Evolutionary conservation across 2,113 vertebrate genomes (phyloP).

Genomic region (Eira barbara): DNA sequence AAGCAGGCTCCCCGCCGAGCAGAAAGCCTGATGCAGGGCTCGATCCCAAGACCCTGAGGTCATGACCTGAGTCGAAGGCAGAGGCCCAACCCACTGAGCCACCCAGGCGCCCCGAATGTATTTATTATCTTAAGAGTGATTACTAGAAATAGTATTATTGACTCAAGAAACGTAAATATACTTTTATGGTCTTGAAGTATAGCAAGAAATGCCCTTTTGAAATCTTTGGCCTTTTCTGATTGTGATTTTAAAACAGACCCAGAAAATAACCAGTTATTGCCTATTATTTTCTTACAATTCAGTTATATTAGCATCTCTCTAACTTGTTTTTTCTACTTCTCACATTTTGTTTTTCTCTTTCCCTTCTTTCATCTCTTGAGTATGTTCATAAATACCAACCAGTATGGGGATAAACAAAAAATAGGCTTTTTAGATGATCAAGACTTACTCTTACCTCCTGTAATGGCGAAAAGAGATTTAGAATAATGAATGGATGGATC

Average conservation of each 20-base stretch:
- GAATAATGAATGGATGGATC: background rate
- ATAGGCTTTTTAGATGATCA: background rate
- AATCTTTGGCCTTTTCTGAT: background rate
- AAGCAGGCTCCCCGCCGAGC: no score
- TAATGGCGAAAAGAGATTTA: background rate
- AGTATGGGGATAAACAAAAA: background rate
- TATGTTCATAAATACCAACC: background rate
- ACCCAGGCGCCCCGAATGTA: background rate
- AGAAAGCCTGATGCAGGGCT: no score
- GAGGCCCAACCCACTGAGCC: no score
- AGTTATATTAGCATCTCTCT: background rate
- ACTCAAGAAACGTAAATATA: background rate
- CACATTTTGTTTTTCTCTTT: background rate
- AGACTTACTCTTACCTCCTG: background rate
- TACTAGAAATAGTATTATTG: background rate
- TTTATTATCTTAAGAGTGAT: background rate
- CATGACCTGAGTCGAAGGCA: no score
- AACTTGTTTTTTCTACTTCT: background rate
- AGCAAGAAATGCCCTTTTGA: background rate
- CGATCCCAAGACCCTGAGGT: no score
- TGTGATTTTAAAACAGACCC: background rate
- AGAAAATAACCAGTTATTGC: background rate
- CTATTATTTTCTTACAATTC: background rate
- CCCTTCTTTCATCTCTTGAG: background rate
- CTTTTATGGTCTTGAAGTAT: background rate